These are phyloP conservation scores for Drosophila nigrodunni DNA, from an alignment of 1,140 invertebrate species.

Conservation along the genomic window DNA sequence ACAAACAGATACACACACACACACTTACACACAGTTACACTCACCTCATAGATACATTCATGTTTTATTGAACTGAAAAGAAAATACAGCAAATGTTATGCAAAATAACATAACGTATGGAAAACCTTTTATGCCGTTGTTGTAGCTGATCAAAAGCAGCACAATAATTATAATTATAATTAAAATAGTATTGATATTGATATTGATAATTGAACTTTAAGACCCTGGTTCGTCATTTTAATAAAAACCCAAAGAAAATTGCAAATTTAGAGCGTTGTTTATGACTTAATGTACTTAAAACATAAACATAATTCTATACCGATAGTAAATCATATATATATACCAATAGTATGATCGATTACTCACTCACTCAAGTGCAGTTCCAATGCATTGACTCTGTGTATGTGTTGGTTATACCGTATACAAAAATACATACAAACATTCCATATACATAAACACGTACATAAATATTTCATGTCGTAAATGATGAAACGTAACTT, in stretches of 20 bases:
- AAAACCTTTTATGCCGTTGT: conserved; percentile 23
- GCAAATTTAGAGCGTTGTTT: conserved; percentile 58
- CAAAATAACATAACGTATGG: not conserved
- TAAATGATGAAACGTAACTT: conserved; percentile 43
- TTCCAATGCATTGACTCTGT: conserved; percentile 18
- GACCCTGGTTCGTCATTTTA: conserved; percentile 63
- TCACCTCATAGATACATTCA: conserved; percentile 16
- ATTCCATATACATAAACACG: conserved; percentile 38
- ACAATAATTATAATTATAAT: conserved; percentile 31
- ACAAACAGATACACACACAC: conserved; percentile 21
- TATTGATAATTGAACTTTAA: conserved; percentile 55
- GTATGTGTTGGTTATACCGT: conserved; percentile 21
- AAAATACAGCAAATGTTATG: conserved; percentile 8
- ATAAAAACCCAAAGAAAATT: conserved; percentile 39
- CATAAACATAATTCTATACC: conserved; percentile 48
- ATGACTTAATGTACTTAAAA: conserved; percentile 60
- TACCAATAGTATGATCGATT: conserved; percentile 29
- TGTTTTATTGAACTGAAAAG: conserved; percentile 43
- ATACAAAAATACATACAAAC: conserved; percentile 21
- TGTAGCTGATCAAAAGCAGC: conserved; percentile 20
- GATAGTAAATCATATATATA: conserved; percentile 11
- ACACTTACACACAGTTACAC: conserved; percentile 11
- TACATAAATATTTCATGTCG: conserved; percentile 44
- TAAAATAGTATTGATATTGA: conserved; percentile 23
- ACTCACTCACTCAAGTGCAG: conserved; percentile 33